Conservation (phyloP, 2,113 vertebrate species). For the Todiramphus saurophagus region DNA sequence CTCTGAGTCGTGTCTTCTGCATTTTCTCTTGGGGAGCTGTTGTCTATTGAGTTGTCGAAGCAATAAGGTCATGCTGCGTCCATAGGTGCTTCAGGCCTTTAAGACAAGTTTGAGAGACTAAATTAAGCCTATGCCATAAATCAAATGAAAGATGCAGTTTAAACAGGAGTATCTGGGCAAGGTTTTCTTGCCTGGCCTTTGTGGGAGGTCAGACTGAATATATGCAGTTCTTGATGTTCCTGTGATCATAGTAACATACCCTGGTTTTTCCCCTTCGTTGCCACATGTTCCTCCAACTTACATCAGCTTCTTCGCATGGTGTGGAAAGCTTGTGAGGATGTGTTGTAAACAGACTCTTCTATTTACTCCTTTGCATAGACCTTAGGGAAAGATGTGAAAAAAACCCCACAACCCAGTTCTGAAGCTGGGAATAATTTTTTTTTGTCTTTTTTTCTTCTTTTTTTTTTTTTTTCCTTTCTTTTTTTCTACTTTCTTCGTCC, state of each 20-base stretch:
- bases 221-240: neutral
- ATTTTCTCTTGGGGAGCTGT: neutral
- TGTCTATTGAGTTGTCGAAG: neutral
- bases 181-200: neutral
- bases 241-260: fast-evolving
- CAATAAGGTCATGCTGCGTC: neutral
- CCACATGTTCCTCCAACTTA: fast-evolving
- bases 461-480: too few relatives aligned
- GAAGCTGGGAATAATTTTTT: neutral
- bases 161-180: neutral
- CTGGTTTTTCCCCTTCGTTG: neutral
- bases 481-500: too few relatives aligned
- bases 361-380: neutral
- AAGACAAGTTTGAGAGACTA: neutral
- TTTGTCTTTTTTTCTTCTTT: fast-evolving
- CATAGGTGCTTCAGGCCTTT: neutral
- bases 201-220: neutral
- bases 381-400: neutral
- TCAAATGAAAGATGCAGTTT: neutral
- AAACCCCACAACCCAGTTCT: neutral
- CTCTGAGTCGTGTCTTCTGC: fast-evolving
- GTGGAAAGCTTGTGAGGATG: neutral
- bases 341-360: neutral
- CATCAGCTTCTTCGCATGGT: neutral
- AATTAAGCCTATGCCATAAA: neutral